Conservation (phyloP, 1,140 invertebrate genomes). For the Amyelois transitella region DNA sequence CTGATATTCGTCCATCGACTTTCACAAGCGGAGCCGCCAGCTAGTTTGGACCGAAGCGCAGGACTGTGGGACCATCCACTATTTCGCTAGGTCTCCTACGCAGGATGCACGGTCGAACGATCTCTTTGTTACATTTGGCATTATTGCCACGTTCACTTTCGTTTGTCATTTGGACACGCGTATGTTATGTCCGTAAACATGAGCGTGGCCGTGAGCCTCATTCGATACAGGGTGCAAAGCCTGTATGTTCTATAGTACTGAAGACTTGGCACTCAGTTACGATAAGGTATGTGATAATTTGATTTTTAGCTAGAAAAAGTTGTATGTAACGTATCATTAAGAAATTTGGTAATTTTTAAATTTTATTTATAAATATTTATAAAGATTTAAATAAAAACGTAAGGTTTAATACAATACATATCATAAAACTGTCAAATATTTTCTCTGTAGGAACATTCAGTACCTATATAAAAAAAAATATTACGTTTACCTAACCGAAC, state of each 20-base stretch:
- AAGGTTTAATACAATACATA: too few species aligned
- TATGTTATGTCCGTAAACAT: constrained; percentile 14
- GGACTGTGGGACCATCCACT: constrained; percentile 2
- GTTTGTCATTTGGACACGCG: constrained; percentile 25
- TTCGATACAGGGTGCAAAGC: neutral
- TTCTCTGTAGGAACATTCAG: too few species aligned
- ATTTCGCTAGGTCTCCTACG: constrained; percentile 17
- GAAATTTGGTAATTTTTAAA: too few species aligned
- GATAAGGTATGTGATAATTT: too few species aligned
- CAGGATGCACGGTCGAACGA: constrained; percentile 58
- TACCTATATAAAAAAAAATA: too few species aligned
- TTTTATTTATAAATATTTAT: too few species aligned
- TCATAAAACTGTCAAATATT: too few species aligned
- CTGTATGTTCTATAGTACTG: neutral
- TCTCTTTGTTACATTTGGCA: constrained; percentile 41
- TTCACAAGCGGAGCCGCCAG: constrained; percentile 11
- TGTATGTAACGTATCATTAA: too few species aligned
- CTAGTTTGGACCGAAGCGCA: neutral
- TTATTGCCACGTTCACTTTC: constrained; percentile 48
- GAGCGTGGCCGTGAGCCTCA: neutral
- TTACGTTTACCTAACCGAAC: too few species aligned
- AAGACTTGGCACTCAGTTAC: too few species aligned
- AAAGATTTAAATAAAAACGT: too few species aligned
- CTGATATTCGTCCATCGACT: constrained; percentile 55
- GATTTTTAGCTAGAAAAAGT: too few species aligned